Base-by-base conservation (phyloP, 2,113 vertebrate genomes). In the Laticauda colubrina region DNA sequence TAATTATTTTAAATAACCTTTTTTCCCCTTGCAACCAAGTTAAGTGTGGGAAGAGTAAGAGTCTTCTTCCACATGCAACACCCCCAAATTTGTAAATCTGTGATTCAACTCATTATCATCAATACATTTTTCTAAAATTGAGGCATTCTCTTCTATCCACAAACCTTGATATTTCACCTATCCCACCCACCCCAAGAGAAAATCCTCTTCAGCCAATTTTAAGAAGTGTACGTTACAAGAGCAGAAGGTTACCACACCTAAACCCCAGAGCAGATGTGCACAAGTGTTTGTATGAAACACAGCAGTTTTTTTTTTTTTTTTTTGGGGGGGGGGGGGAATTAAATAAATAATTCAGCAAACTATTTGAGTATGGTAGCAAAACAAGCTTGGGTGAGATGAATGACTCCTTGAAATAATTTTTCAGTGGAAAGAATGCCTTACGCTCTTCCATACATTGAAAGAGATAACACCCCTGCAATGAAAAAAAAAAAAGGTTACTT, bases 401-500 rank as follows among this genome's bases (percentile, higher is more conserved):
- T 56, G 23, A 43, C 23, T 85, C 48, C 48, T 51, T 53, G 86
- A 7, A 55, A 55, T 20, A 18, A 29, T 45, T 10, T 43, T 29
- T 43, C 59, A 34, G 61, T 0, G 34, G 18, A 43, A 39, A 43
- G 64, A 34, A 48, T 7, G 39, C 15, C 88, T 85, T n/a, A 29
- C 91, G 95, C 92, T 56, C 90, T 95, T 57, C 92, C 90, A 89
- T 1, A 75, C 89, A 85, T 48, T 56, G 48, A 23, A 4, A 89
- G n/a, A 59, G 75, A 75, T 81, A 51, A 75, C 92, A 21, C 89
- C 69, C 61, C 91, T 59, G 93, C 86, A 96, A 94, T 91, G 90
- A 51, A 45, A 90, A 90, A 64, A 90, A 64, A 54, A 53, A 4
- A 5, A 93, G 2, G 93, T 85, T 94, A 21, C 34, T 18, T 20